A percentile compares a stretch with the other conserved stretches of the same genome.
Evolutionary conservation across 2,113 vertebrate genomes (phyloP).

Genomic region (Rhegmatorhina hoffmannsi): DNA sequence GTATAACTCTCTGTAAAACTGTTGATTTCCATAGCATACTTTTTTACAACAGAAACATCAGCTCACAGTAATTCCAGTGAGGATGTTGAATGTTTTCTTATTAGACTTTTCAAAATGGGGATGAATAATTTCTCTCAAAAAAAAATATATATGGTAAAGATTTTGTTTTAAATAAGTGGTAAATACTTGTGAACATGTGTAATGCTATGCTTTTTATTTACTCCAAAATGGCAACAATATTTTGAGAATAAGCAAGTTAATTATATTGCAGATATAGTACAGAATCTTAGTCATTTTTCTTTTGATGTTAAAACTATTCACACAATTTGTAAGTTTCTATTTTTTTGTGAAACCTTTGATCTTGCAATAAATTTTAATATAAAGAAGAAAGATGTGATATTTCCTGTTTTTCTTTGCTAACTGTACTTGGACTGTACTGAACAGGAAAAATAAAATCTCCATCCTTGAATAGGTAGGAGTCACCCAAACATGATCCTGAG

Average conservation of each 20-base stretch:
- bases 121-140: constrained; percentile 72
- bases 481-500: neutral
- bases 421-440: neutral
- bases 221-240: constrained; percentile 74
- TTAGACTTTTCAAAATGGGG: constrained; percentile 73
- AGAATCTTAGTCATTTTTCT: constrained; percentile 66
- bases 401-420: constrained; percentile 31
- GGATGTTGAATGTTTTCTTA: constrained; percentile 69
- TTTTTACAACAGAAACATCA: constrained; percentile 61
- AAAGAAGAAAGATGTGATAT: constrained; percentile 51
- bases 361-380: constrained; percentile 69
- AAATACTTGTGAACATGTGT: constrained; percentile 73
- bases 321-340: constrained; percentile 77
- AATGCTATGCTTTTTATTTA: constrained; percentile 74
- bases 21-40: constrained; percentile 64
- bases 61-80: constrained; percentile 37
- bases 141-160: constrained; percentile 31
- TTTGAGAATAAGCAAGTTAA: constrained; percentile 75
- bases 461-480: neutral
- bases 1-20: constrained; percentile 63
- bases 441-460: neutral
- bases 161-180: constrained; percentile 69
- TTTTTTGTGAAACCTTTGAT: constrained; percentile 75
- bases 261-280: constrained; percentile 66
- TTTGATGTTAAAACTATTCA: constrained; percentile 71